These are phyloP conservation scores for Haliclona indistincta DNA, from an alignment of 37 sponge, comb jelly and placozoan genomes.

Conservation along the genomic window DNA sequence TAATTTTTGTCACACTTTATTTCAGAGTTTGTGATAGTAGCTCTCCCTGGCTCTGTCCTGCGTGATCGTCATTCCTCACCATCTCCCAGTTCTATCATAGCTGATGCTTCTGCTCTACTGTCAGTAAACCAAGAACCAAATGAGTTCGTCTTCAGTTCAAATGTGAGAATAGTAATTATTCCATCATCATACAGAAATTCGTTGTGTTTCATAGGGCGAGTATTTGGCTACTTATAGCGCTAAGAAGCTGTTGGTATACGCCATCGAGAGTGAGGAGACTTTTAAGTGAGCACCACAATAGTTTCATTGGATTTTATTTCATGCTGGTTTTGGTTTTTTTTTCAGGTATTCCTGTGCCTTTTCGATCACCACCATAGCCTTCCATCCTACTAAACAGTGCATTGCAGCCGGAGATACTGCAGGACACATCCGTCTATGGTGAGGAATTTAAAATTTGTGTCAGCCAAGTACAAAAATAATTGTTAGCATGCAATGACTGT, in stretches of 20 bases:
- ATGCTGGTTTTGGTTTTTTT: not conserved
- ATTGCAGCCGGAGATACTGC: conserved; percentile 69
- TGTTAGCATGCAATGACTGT: not conserved
- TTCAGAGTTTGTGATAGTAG: too few species aligned
- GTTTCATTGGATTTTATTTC: not conserved
- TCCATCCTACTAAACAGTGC: conserved; percentile 64
- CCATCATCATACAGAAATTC: too few species aligned
- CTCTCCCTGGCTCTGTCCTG: too few species aligned
- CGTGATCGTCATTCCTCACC: too few species aligned
- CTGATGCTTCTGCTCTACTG: too few species aligned
- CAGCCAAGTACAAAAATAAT: too few species aligned
- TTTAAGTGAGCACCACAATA: conserved; percentile 18
- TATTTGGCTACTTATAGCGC: conserved; percentile 44
- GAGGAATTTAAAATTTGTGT: not conserved
- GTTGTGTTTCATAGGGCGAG: conserved; percentile 25
- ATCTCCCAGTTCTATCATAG: too few species aligned
- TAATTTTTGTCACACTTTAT: too few species aligned
- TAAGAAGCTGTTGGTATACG: conserved; percentile 53
- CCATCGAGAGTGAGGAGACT: conserved; percentile 26
- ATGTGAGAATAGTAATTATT: too few species aligned
- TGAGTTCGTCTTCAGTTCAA: too few species aligned
- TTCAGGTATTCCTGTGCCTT: conserved; percentile 24
- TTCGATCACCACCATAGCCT: conserved; percentile 46
- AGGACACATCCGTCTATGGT: conserved; percentile 81
- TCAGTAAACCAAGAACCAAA: too few species aligned